Conservation (phyloP, 2,113 vertebrate genomes). For the Ammodramus savannarum region DNA sequence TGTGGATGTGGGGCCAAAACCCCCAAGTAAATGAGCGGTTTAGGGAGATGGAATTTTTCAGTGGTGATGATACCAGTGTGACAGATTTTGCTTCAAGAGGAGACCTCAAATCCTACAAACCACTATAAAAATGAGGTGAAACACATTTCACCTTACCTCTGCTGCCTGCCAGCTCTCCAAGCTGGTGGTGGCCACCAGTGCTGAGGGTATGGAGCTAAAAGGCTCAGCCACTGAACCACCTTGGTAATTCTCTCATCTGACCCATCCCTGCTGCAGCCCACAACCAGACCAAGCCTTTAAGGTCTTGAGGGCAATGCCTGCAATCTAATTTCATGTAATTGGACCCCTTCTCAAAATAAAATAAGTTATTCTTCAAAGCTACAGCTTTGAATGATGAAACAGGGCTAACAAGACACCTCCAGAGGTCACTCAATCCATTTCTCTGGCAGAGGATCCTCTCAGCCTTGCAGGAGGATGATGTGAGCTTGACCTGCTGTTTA, state of each 20-base stretch:
- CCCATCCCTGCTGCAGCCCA: background rate
- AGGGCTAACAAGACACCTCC: background rate
- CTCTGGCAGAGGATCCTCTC: background rate
- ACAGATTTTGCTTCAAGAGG: background rate
- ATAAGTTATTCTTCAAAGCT: background rate
- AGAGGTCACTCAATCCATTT: background rate
- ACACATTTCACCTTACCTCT: background rate
- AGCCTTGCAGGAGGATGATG: background rate
- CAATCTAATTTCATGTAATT: background rate
- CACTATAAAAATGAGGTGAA: background rate
- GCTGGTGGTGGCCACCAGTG: background rate
- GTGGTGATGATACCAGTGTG: background rate
- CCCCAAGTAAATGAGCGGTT: background rate
- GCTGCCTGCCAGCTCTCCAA: background rate
- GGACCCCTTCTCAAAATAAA: background rate
- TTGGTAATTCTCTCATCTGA: fast-evolving
- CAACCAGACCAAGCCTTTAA: background rate
- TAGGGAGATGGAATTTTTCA: fast-evolving
- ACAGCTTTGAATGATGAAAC: background rate
- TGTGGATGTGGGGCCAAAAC: background rate
- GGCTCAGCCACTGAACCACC: background rate
- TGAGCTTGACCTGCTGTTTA: background rate
- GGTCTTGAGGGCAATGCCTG: background rate
- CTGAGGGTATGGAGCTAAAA: background rate
- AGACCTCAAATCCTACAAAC: background rate